These are phyloP conservation scores for Pseudococcus longispinus DNA, from an alignment of 2,888 invertebrate genomes.

Conservation along the genomic window DNA sequence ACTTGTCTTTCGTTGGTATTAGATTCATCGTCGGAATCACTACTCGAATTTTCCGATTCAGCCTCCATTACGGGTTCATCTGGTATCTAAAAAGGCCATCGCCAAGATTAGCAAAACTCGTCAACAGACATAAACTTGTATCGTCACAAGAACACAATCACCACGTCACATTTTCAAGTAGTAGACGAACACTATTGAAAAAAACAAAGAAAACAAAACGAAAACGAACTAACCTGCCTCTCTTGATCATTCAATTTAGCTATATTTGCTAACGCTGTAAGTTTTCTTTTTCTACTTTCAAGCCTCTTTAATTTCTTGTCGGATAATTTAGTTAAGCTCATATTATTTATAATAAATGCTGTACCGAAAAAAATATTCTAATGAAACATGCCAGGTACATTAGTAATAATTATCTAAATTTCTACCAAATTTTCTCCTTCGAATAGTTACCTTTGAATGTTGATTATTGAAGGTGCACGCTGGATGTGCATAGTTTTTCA, in stretches of 20 bases:
- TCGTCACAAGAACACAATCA: not conserved
- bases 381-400: constrained; percentile 22
- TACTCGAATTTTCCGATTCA: constrained; percentile 25
- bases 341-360: constrained; percentile 42
- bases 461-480: not conserved
- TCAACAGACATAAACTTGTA: not conserved
- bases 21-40: constrained; percentile 28
- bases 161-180: not conserved
- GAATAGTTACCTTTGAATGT: not conserved
- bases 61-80: not conserved
- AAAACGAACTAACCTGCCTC: constrained; percentile 43
- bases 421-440: not conserved
- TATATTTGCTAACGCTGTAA: constrained; percentile 46
- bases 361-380: constrained; percentile 40
- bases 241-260: constrained; percentile 50
- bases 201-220: not conserved
- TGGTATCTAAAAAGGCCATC: not conserved
- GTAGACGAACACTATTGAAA: constrained; percentile 8
- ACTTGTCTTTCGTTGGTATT: not conserved
- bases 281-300: constrained; percentile 51
- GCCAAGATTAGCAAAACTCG: not conserved
- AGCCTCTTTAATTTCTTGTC: constrained; percentile 47
- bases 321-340: constrained; percentile 38
- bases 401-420: not conserved
- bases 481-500: not conserved